phyloP scores from a whole-genome alignment of 1,140 invertebrate species.

The Centruroides sculpturatus region DNA sequence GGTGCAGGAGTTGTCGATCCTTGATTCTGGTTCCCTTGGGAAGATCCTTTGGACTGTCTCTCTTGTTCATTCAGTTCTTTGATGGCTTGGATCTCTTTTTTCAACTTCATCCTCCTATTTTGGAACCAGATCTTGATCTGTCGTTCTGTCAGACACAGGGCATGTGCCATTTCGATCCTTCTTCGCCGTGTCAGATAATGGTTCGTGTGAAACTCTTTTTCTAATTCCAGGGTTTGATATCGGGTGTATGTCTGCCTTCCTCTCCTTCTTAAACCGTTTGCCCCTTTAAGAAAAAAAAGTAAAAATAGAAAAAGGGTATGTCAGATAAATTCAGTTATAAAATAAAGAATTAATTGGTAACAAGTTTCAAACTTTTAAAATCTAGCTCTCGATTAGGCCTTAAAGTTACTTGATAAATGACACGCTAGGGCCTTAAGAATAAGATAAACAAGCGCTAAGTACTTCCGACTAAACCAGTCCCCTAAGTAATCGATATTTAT shows the following conservation, averaged over 20 bases:
- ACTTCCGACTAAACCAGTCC: too few relatives aligned
- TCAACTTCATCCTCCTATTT: conserved; percentile 96
- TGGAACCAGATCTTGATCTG: conserved; percentile 99
- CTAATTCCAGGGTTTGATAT: conserved; percentile 90
- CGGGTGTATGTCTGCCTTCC: conserved; percentile 90
- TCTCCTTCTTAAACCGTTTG: conserved; percentile 74
- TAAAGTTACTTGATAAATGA: too few relatives aligned
- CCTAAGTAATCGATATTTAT: too few relatives aligned
- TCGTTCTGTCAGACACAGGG: conserved; percentile 87
- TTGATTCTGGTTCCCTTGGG: conserved; percentile 73
- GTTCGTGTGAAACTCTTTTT: conserved; percentile 97
- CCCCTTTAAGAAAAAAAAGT: conserved; percentile 56
- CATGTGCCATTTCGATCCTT: conserved; percentile 95
- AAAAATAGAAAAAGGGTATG: conserved; percentile 24
- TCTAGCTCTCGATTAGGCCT: too few relatives aligned
- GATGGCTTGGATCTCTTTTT: conserved; percentile 83
- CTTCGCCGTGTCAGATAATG: conserved; percentile 91
- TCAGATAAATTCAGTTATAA: too few relatives aligned
- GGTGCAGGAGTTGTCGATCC: conserved; percentile 39
- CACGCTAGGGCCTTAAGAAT: too few relatives aligned
- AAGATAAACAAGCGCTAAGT: too few relatives aligned
- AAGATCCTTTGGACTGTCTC: conserved; percentile 46
- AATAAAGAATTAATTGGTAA: too few relatives aligned
- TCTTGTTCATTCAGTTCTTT: conserved; percentile 94
- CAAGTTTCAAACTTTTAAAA: too few relatives aligned